Conservation (phyloP, 2,888 invertebrate species). For the Lissocephala sabroskyi region DNA sequence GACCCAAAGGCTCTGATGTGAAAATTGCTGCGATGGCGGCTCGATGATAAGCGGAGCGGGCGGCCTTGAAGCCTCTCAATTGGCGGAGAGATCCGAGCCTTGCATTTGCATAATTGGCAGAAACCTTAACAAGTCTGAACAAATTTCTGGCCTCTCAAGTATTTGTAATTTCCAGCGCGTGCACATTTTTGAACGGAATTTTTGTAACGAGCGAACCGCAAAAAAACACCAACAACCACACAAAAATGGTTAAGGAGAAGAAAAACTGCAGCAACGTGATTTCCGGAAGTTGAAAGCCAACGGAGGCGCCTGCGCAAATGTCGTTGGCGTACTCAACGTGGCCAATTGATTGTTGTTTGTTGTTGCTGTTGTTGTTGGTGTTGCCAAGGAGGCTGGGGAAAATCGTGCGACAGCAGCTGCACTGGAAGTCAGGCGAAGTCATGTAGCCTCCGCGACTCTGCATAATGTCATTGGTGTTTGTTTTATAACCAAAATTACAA, state of each 20-base stretch:
- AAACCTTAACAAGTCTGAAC: conserved; percentile 40
- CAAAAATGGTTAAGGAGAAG: no score
- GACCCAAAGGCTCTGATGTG: conserved; percentile 6
- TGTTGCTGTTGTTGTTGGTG: conserved; percentile 9
- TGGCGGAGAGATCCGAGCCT: background rate
- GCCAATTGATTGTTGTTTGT: conserved; percentile 46
- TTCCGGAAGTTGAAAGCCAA: conserved; percentile 58
- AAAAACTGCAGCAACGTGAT: conserved; percentile 41
- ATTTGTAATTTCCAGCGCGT: conserved; percentile 56
- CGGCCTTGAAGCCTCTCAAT: no score
- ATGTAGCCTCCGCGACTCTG: conserved; percentile 30
- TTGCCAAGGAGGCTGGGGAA: conserved; percentile 38
- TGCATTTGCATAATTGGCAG: conserved; percentile 35
- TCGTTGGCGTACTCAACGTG: conserved; percentile 32
- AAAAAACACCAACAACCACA: no score
- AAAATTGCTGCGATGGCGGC: conserved; percentile 1
- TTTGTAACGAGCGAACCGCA: background rate
- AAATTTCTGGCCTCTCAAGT: conserved; percentile 28
- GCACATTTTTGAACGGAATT: conserved; percentile 46
- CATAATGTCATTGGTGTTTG: conserved; percentile 65
- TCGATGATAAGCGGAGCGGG: conserved; percentile 22
- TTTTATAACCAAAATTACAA: conserved; percentile 58
- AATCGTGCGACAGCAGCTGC: conserved; percentile 60
- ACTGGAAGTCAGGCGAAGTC: conserved; percentile 18
- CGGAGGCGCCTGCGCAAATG: conserved; percentile 53